Conservation (phyloP, 2,113 vertebrate species). For the Hemicordylus capensis region DNA sequence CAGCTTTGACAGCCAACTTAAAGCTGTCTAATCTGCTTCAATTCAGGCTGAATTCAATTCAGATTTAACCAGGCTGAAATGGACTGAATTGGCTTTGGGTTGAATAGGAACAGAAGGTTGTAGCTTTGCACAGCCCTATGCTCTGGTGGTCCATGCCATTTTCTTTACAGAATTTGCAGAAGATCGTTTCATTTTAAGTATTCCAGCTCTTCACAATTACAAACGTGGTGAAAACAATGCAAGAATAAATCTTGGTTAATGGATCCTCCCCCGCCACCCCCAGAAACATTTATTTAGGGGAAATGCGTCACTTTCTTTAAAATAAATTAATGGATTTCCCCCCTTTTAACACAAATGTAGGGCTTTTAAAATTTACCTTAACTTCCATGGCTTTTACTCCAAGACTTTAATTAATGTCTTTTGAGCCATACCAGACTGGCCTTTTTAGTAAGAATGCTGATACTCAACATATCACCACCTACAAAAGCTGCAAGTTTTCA, state of each 20-base stretch:
- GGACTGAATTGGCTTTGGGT: too few species aligned
- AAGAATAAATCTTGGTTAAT: neutral
- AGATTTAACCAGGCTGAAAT: too few species aligned
- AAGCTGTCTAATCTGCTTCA: too few species aligned
- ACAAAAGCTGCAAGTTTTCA: neutral
- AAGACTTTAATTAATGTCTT: constrained; percentile 13
- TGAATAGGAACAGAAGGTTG: too few species aligned
- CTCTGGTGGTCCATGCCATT: neutral
- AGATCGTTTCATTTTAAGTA: neutral
- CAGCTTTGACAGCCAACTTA: too few species aligned
- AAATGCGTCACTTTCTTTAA: constrained; percentile 24
- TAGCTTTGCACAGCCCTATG: too few species aligned
- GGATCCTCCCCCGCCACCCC: neutral
- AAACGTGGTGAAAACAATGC: neutral
- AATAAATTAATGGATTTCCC: constrained; percentile 5
- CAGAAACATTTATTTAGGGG: neutral
- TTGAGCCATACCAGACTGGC: neutral
- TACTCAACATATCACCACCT: neutral
- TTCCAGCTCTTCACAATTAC: neutral
- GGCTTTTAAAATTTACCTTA: fast-evolving
- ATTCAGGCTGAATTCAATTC: too few species aligned
- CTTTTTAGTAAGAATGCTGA: neutral
- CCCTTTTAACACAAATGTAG: neutral
- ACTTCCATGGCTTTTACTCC: neutral
- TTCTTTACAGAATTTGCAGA: neutral